These are phyloP conservation scores for Gobio gobio DNA, from an alignment of 2,113 vertebrate species.

Conservation along the genomic window DNA sequence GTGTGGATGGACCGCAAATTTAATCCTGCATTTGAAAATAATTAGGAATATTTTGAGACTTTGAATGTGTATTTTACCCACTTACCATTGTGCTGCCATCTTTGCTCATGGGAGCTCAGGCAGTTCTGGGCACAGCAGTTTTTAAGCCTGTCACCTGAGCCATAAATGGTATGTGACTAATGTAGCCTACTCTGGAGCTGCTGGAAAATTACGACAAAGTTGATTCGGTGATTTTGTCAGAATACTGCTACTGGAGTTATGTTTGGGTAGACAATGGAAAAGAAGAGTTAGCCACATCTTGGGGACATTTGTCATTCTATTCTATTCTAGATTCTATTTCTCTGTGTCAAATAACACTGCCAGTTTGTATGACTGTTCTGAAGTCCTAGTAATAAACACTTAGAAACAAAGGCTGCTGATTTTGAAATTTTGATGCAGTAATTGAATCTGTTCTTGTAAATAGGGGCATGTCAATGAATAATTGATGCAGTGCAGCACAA, in stretches of 20 bases:
- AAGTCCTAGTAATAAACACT: not conserved
- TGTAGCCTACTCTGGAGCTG: no score
- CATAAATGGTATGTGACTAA: no score
- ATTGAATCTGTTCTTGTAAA: constrained; percentile 15
- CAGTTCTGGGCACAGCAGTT: no score
- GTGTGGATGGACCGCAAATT: no score
- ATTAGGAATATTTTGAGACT: no score
- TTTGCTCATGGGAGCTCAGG: no score
- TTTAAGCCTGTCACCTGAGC: no score
- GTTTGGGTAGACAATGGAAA: not conserved
- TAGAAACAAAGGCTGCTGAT: not conserved
- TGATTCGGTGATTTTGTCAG: not conserved
- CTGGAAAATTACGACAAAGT: no score
- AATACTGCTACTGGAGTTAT: not conserved
- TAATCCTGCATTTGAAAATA: no score
- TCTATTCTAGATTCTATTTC: not conserved
- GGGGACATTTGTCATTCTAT: not conserved
- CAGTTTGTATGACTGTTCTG: not conserved
- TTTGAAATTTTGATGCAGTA: constrained; percentile 6
- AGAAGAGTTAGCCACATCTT: not conserved
- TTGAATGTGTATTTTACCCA: no score
- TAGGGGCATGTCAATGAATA: constrained; percentile 14
- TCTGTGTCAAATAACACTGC: not conserved
- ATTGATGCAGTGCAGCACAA: constrained; percentile 20
- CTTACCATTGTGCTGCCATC: no score